Percentiles rank a stretch among this genome's conserved stretches.
phyloP scores from a whole-genome alignment of 35 echinoderm and acorn worm species.

The Apostichopus japonicus region DNA sequence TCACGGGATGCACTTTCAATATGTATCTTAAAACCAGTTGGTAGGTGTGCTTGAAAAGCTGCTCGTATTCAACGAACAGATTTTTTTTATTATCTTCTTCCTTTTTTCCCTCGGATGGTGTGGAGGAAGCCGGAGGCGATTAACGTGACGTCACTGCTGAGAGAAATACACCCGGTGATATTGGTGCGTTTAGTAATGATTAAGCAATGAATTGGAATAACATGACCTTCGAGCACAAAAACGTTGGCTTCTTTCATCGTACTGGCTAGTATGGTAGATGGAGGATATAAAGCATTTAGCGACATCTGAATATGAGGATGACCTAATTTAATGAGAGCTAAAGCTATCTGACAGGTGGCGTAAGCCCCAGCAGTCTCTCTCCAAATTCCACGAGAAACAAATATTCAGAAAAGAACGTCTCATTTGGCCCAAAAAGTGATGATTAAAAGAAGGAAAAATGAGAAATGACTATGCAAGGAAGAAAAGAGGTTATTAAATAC shows the following conservation, averaged over 20 bases:
- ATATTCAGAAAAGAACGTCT: too few relatives aligned
- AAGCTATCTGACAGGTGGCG: background rate
- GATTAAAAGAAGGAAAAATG: too few relatives aligned
- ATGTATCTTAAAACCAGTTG: background rate
- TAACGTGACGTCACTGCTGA: background rate
- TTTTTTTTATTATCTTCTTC: background rate
- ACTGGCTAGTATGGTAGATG: background rate
- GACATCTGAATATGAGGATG: background rate
- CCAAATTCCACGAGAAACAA: too few relatives aligned
- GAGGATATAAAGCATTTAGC: background rate
- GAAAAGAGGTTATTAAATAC: too few relatives aligned
- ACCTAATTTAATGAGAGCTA: constrained; percentile 18
- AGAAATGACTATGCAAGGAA: too few relatives aligned
- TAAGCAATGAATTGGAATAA: constrained; percentile 29
- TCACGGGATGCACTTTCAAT: background rate
- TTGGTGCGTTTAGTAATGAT: constrained; percentile 10
- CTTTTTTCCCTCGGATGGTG: background rate
- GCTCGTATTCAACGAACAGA: background rate
- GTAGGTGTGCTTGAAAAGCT: background rate
- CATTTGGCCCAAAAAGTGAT: too few relatives aligned
- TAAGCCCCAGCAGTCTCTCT: too few relatives aligned
- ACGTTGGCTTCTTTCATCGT: background rate
- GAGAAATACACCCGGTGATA: background rate
- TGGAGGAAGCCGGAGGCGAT: background rate
- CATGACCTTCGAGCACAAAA: constrained; percentile 1